Base-by-base conservation (phyloP, 2,888 invertebrate genomes). In the Hypolimnas misippus region DNA sequence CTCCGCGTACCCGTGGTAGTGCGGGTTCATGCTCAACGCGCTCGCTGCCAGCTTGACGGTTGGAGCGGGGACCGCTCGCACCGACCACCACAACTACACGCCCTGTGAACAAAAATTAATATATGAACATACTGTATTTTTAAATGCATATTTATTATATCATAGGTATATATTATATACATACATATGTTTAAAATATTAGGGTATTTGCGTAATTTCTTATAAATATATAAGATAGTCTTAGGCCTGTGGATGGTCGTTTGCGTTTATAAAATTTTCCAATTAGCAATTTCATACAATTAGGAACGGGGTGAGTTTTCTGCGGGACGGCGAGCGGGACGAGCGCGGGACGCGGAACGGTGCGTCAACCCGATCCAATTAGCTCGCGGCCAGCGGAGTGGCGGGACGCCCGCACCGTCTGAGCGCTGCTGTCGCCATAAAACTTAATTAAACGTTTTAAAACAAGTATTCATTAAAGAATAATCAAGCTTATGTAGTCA, bases 21-120 rank as follows among this genome's bases (percentile, higher is more conserved):
- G 96, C 93, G 96, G 96, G 95, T 97, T 97, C 97, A 97, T 97
- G 93, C 96, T 96, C 92, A 95, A 93, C 91, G 95, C 94, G 93
- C 96, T 95, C 94, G 96, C 95, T 93, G 96, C 96, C 96, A 96
- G 96, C 94, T 96, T 96, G 96, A 93, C 94, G 94, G 93, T 93
- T 92, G 89, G 89, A 92, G 90, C 93, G 91, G 90, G 75, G 72
- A 85, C 88, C 90, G 90, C 90, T 87, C 89, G 83, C 85, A 75
- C 83, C 78, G 76, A 83, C 82, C 89, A 86, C 89, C 87, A 87
- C 91, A 82, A 91, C 86, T 86, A 89, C 88, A 90, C 89, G 91
- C 91, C 92, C 91, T 91, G 89, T 4, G 83, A 82, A 65, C 44
- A 66, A 70, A 38, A 33, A 10, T n/a, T 21, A 46, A 46, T 3